Conservation (phyloP, 2,888 invertebrate species). For the Apamea monoglypha region DNA sequence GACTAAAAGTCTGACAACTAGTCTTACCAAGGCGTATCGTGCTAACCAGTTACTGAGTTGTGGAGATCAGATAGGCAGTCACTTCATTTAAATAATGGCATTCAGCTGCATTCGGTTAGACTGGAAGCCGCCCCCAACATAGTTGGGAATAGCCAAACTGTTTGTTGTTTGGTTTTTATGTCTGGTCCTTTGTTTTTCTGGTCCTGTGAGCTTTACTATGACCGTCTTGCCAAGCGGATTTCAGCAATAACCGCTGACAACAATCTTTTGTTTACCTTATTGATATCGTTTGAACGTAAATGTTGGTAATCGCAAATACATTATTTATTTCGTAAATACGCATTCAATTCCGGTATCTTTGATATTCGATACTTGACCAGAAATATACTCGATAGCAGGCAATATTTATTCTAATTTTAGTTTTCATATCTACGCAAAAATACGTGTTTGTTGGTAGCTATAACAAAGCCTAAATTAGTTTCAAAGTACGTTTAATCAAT, state of each 20-base stretch:
- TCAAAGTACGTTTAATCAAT: neutral
- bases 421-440: constrained; percentile 8
- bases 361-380: constrained; percentile 14
- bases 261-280: neutral
- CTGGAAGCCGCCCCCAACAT: neutral
- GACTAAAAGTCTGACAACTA: neutral
- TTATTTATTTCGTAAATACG: constrained; percentile 2
- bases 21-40: neutral
- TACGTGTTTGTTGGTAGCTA: neutral
- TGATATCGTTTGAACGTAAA: neutral
- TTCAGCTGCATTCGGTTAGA: neutral
- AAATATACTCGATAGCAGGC: neutral
- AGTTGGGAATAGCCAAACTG: neutral
- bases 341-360: constrained; percentile 9
- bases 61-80: neutral
- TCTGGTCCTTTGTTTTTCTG: neutral
- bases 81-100: neutral
- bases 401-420: constrained; percentile 4
- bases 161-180: neutral
- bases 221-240: no score
- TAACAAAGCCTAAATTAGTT: neutral
- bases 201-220: neutral
- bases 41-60: neutral
- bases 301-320: neutral
- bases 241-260: no score